Percentiles rank a stretch among this genome's conserved stretches.
These are phyloP conservation scores for Amphipyra berbera DNA, from an alignment of 2,888 invertebrate species.

Conservation along the genomic window DNA sequence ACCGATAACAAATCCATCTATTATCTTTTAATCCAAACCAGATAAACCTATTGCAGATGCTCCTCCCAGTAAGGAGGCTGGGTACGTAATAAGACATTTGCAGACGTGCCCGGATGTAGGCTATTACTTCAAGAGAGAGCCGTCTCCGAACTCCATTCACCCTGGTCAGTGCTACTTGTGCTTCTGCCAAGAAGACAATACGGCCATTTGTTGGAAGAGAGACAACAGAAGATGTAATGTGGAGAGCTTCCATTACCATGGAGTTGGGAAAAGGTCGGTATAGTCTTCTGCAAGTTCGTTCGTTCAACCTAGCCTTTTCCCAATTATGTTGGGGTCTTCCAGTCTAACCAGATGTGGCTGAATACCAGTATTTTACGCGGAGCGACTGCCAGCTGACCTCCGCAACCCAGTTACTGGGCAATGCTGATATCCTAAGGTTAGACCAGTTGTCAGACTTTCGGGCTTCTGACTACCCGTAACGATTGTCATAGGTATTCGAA, in stretches of 20 bases:
- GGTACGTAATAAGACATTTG: constrained; percentile 60
- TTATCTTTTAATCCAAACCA: constrained; percentile 51
- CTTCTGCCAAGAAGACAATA: constrained; percentile 72
- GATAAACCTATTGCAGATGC: constrained; percentile 59
- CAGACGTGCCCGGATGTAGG: constrained; percentile 72
- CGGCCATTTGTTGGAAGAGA: constrained; percentile 74
- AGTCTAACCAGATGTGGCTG: too few relatives aligned
- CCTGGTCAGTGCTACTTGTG: constrained; percentile 72
- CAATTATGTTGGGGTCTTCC: too few relatives aligned
- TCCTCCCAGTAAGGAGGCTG: constrained; percentile 43
- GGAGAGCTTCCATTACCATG: constrained; percentile 62
- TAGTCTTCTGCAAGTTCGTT: too few relatives aligned
- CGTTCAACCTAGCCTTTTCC: too few relatives aligned
- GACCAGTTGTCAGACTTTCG: too few relatives aligned
- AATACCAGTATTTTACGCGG: too few relatives aligned
- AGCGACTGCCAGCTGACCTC: too few relatives aligned
- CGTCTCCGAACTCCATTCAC: constrained; percentile 55
- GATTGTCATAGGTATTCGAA: too few relatives aligned
- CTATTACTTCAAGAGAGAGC: constrained; percentile 71
- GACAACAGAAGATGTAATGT: constrained; percentile 69
- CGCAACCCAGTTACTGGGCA: too few relatives aligned
- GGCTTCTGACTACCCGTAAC: too few relatives aligned
- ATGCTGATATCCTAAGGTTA: too few relatives aligned
- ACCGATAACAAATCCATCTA: background rate
- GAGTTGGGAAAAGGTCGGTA: constrained; percentile 64